These are phyloP conservation scores for Gopherus evgoodei DNA, from an alignment of 2,113 vertebrate genomes.

Conservation along the genomic window DNA sequence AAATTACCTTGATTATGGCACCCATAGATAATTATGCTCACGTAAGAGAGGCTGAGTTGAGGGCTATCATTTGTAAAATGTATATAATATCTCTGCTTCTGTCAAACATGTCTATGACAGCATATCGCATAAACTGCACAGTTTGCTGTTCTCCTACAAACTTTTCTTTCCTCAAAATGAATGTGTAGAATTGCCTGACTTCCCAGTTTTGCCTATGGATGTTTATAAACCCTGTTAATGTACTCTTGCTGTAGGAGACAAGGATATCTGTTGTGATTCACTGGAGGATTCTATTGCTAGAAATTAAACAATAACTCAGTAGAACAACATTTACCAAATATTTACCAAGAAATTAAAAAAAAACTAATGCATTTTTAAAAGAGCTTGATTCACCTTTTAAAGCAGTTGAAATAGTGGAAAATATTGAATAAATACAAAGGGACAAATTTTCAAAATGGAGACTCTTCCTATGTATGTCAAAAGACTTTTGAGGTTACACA, in stretches of 20 bases:
- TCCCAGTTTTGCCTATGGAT: neutral
- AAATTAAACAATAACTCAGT: neutral
- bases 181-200: neutral
- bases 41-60: neutral
- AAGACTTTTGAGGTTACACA: accelerated
- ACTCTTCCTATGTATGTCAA: neutral
- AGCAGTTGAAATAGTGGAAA: neutral
- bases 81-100: neutral
- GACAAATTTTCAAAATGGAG: neutral
- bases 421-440: neutral
- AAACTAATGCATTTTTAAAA: neutral
- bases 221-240: neutral
- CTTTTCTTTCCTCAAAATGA: neutral
- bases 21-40: neutral
- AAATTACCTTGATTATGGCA: neutral
- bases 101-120: neutral
- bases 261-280: neutral
- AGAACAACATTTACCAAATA: neutral
- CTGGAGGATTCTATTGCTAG: neutral
- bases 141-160: neutral
- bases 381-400: neutral
- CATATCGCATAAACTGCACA: neutral
- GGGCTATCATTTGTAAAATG: neutral
- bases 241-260: neutral
- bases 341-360: constrained; percentile 11